Evolutionary conservation across 1,140 invertebrate species (phyloP), one percentile per base, ranked within the genome.

Genomic region (Portunus trituberculatus): DNA sequence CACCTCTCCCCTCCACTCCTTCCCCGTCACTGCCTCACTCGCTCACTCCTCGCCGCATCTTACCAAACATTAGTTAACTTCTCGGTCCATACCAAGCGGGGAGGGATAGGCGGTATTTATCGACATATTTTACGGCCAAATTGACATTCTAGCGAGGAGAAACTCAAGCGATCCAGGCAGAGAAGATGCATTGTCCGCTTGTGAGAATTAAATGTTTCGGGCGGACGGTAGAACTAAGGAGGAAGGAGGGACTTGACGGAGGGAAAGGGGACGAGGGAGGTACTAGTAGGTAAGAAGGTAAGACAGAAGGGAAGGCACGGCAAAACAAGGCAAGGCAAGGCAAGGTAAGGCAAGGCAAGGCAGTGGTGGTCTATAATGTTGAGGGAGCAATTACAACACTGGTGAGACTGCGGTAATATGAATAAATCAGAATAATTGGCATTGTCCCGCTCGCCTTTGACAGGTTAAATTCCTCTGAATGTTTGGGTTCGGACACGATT

Each of bases 341-440:
- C 4, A 59, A 29, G 25, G 46, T 10, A 14, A 91, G 8, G 46
- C 25, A 39, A 39, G 28, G 86, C 16, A 87, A 87, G 92, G 76
- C n/a, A 67, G 39, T 93, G 32, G 28, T 83, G 32, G 88, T 91
- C 46, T 91, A 91, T 94, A 94, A 91, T 94, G 94, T 86, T 84
- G 84, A 89, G 90, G 46, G 90, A 92, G 48, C 94, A 95, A 95
- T 95, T 95, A 95, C 94, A 95, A 95, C 76, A 92, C 84, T 32
- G 90, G 39, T 95, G 91, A 95, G 90, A 92, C 83, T 92, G 84
- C 39, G 94, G 82, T 91, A 95, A 82, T 95, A 91, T 95, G 94
- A 95, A 95, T 95, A 95, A 95, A 95, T 95, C 94, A 95, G 94
- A 92, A 92, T 95, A 95, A 95, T 95, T 86, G 94, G 76, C 91